A percentile compares a stretch with the other conserved stretches of the same genome.
Conservation (phyloP, 2,797 vertebrate species). For the Muraenolepis orangiensis region DNA sequence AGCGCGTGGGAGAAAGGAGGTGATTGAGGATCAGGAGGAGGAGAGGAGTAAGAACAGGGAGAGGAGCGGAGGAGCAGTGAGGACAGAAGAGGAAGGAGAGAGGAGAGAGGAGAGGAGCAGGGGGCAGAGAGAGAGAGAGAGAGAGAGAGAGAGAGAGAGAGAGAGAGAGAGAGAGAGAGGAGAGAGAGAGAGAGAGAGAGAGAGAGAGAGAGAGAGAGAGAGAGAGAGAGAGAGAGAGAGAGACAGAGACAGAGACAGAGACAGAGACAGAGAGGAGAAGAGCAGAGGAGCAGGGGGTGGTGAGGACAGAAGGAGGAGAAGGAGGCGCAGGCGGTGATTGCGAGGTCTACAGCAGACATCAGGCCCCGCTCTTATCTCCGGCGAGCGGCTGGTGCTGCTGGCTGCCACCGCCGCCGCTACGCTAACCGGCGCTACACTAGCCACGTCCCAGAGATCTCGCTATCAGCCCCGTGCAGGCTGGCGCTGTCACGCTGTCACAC, state of each 20-base stretch:
- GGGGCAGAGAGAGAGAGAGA: slow-evolving; percentile 42
- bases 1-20: too few species aligned
- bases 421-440: slow-evolving; percentile 71
- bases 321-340: not conserved
- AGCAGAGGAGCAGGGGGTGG: not conserved
- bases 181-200: slow-evolving; percentile 19
- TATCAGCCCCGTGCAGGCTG: slow-evolving; percentile 84
- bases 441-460: slow-evolving; percentile 80
- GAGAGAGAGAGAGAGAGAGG: too few species aligned
- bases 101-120: slow-evolving; percentile 24
- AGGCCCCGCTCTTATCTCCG: slow-evolving; percentile 74
- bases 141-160: slow-evolving; percentile 17
- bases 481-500: slow-evolving; percentile 73
- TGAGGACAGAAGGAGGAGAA: not conserved
- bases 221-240: too few species aligned
- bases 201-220: slow-evolving; percentile 18
- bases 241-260: slow-evolving; percentile 28
- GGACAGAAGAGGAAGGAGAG: too few species aligned
- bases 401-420: slow-evolving; percentile 65
- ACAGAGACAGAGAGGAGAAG: slow-evolving; percentile 11
- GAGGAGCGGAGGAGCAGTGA: too few species aligned
- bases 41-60: too few species aligned
- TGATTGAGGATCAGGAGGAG: slow-evolving; percentile 34
- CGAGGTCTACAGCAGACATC: slow-evolving; percentile 41
- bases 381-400: slow-evolving; percentile 68